These are phyloP conservation scores for Triplophysa yarkandensis DNA, from an alignment of 2,797 vertebrate genomes.

Conservation along the genomic window DNA sequence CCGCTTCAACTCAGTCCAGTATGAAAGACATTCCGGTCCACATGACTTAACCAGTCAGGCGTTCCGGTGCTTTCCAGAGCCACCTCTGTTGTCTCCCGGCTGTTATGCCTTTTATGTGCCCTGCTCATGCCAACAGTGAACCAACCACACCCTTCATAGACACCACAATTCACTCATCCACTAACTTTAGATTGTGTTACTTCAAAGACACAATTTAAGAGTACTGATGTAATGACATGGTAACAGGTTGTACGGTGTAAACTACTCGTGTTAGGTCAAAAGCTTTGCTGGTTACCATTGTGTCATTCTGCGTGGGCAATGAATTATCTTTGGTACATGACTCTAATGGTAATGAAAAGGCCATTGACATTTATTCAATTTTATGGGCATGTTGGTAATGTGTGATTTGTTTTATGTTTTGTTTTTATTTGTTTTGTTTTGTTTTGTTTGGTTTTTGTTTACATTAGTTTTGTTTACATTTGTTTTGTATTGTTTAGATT, in stretches of 20 bases:
- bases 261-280: not conserved
- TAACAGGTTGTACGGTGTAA: conserved; percentile 7
- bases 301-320: conserved; percentile 1
- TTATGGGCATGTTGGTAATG: not conserved
- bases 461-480: too few species aligned
- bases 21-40: conserved; percentile 49
- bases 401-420: conserved; percentile 8
- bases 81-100: conserved; percentile 30
- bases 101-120: conserved; percentile 22
- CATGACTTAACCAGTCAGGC: conserved; percentile 51
- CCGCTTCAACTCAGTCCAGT: conserved; percentile 49
- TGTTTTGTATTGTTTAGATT: too few species aligned
- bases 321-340: not conserved
- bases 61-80: conserved; percentile 53
- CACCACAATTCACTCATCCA: conserved; percentile 10
- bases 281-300: conserved; percentile 31
- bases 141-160: conserved; percentile 28
- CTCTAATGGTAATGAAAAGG: conserved; percentile 23
- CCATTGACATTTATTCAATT: conserved; percentile 3
- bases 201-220: conserved; percentile 28
- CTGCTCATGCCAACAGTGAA: conserved; percentile 6
- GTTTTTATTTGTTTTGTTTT: too few species aligned
- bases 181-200: conserved; percentile 27
- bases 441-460: too few species aligned
- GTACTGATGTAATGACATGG: conserved; percentile 28